Base-by-base conservation (phyloP, 2,113 vertebrate genomes). In the Peucedramus taeniatus region DNA sequence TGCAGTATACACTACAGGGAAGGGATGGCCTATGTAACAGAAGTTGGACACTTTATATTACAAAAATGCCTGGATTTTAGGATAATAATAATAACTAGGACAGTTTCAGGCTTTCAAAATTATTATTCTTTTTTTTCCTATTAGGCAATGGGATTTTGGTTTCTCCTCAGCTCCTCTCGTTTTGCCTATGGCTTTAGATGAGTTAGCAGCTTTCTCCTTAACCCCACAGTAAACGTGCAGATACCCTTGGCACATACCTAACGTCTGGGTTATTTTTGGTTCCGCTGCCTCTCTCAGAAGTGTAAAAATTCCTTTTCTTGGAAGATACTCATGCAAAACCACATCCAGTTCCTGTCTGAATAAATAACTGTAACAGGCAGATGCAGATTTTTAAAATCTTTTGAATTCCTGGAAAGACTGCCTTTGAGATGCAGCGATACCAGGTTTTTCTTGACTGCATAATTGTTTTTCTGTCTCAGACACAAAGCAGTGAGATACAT, bases 401-500 rank as follows among this genome's bases (percentile, higher is more conserved):
- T 65, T 61, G 30, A 90, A 50, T 95, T 93, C 77, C 90, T 96
- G 60, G 51, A 74, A 96, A 59, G 59, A 31, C 10, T 83, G 83
- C 50, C 54, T 88, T 63, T 74, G 80, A 92, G 72, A 49, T 84
- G 51, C 79, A 66, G 60, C 4, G 45, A 61, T 83, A 77, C 63
- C 82, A 60, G n/a, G 33, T 66, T 95, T 83, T 80, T 93, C 84
- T 65, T 91, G 84, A 69, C 89, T 96, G 91, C 42, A 1, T 72
- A 64, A 90, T 90, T 89, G 59, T 87, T 96, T 87, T 79, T 28
- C 74, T 86, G 53, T 80, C 83, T 91, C 75, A 86, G 66, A 80
- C 66, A 90, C 63, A 1, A 54, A 91, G 59, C 64, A 80, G 65
- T 40, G 75, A 88, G 75, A 90, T 63, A 40, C 49, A 79, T 89